These are phyloP conservation scores for Adelosebastes latens DNA, from an alignment of 2,797 vertebrate species.

Conservation along the genomic window DNA sequence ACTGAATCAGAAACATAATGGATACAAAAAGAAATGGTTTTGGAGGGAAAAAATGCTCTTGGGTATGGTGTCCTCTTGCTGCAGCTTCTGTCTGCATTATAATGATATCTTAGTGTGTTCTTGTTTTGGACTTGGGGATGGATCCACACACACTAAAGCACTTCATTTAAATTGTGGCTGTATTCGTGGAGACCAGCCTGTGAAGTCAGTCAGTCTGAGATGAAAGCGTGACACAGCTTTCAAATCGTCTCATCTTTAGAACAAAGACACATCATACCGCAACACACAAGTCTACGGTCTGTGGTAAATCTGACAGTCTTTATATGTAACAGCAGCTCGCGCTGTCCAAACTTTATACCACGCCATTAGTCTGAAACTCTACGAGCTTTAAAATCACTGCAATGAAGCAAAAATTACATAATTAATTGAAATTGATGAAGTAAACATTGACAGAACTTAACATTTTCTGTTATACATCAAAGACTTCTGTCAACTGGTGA, in stretches of 20 bases:
- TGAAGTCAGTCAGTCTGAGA: slow-evolving; percentile 52
- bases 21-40: slow-evolving; percentile 55
- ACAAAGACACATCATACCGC: slow-evolving; percentile 44
- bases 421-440: background rate
- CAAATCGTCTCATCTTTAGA: slow-evolving; percentile 57
- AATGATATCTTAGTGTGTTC: slow-evolving; percentile 25
- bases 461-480: background rate
- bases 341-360: background rate
- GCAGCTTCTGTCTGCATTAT: slow-evolving; percentile 27
- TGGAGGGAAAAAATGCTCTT: slow-evolving; percentile 46
- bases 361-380: background rate
- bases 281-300: slow-evolving; percentile 18
- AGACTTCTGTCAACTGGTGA: background rate
- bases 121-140: slow-evolving; percentile 29
- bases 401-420: background rate
- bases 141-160: slow-evolving; percentile 19
- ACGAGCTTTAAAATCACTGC: background rate
- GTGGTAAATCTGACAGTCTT: slow-evolving; percentile 8
- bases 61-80: slow-evolving; percentile 36
- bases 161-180: slow-evolving; percentile 17
- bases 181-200: slow-evolving; percentile 15
- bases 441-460: background rate
- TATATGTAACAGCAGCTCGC: background rate
- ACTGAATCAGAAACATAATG: slow-evolving; percentile 68
- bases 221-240: slow-evolving; percentile 58